Base-by-base conservation (phyloP, 2,888 invertebrate species). In the Fabriciana adippe region DNA sequence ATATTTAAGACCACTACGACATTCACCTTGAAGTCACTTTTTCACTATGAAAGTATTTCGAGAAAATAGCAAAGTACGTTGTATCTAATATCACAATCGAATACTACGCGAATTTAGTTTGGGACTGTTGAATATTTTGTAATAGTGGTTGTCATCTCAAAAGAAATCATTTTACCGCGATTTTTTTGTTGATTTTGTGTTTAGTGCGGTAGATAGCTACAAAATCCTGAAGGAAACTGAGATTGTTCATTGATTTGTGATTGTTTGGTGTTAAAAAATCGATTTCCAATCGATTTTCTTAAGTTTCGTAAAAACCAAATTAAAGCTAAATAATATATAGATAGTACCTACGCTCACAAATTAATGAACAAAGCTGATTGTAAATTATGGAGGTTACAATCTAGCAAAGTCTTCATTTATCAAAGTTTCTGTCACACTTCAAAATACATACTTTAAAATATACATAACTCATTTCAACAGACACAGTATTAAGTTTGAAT, bases 161-260 rank as follows among this genome's bases (percentile, higher is more conserved):
- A 66, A 31, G 47, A 67, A 21, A 54, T 68, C 70, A 64, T 72
- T 66, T 71, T 73, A 57, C 65, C 71, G 73, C 69, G 66, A n/a
- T n/a, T 68, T 72, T 47, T 70, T 71, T 70, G 72, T 71, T 75
- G 68, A 73, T 71, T 67, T 71, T 74, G 69, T 75, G 70, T 71
- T 70, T 78, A 77, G 79, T 78, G 76, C 78, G 74, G 79, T 81
- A 80, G 81, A 79, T 79, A 78, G 78, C 76, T 74, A 79, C 78
- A 79, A 75, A 77, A 75, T 87, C 89, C 89, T 91, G 90, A 87
- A 87, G 86, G 90, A 89, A 84, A 89, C 90, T 91, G 92, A 90
- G 91, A 81, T 81, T 78, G 86, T 86, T 89, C 85, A 86, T 87
- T 88, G 82, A 73, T 86, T 90, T 90, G 88, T 88, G 89, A 74